Base-by-base conservation (phyloP, 1,140 invertebrate genomes). In the Agraylea sexmaculata region DNA sequence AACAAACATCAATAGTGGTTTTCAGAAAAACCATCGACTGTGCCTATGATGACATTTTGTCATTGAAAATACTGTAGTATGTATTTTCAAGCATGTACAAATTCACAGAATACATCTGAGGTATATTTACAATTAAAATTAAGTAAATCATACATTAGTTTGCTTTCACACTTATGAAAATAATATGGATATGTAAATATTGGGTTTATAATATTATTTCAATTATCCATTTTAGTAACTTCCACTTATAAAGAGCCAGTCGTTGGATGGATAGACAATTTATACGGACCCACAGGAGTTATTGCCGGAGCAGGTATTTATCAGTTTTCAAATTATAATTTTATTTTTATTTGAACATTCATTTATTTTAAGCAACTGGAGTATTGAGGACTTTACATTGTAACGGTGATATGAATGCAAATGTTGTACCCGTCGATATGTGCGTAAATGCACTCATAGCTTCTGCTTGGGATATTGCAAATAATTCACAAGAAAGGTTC, bases 351-450 rank as follows among this genome's bases (percentile, higher is more conserved):
- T 22, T 15, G 28, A 2, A 16, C 16, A 34, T 33, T 15, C n/a
- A n/a, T 19, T 52, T 76, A 11, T 13, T 52, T 54, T 1, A 49
- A 64, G 74, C 66, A n/a, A 70, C 80, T 38, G 87, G 87, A 19
- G 62, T 90, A 10, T 51, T 90, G 1, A 69, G 78, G 18, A 75
- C 75, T 1, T 57, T 90, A 43, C 70, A 79, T 35, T 80, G 80
- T 44, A 61, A 78, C 40, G 43, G 51, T 8, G 53, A 69, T 1
- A 70, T 73, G 28, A 67, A 72, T 6, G 82, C 87, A 0, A 88
- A 94, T 49, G 65, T 94, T 3, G 80, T 94, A 19, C 90, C 90
- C 0, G 87, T 86, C 0, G 90, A 94, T 65, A 74, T 78, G 43
- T 80, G 80, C 2, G 78, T 88, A n/a, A 88, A 87, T 55, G 74